These are phyloP conservation scores for Cyaniris semiargus DNA, from an alignment of 2,888 invertebrate species.

Conservation along the genomic window DNA sequence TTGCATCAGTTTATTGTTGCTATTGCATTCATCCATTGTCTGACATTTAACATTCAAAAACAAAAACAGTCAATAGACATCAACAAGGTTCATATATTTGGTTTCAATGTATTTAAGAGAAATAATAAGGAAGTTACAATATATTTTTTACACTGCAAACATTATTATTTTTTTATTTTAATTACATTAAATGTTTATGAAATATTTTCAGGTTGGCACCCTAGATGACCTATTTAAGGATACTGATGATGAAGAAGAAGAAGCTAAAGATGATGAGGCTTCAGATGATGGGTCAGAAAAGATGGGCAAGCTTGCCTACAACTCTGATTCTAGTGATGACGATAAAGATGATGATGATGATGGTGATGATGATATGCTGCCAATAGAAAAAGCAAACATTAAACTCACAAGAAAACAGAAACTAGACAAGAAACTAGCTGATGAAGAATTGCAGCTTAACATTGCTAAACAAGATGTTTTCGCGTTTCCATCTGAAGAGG, in stretches of 20 bases:
- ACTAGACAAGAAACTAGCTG: constrained; percentile 85
- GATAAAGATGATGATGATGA: constrained; percentile 60
- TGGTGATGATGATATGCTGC: constrained; percentile 85
- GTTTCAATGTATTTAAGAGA: background rate
- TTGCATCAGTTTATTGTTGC: no score
- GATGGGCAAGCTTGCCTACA: constrained; percentile 59
- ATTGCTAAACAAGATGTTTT: constrained; percentile 88
- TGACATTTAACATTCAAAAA: background rate
- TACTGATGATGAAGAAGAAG: constrained; percentile 67
- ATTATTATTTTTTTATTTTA: no score
- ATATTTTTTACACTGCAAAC: no score
- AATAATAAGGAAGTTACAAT: no score
- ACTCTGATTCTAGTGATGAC: constrained; percentile 60
- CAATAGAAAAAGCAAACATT: constrained; percentile 91
- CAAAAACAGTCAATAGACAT: background rate
- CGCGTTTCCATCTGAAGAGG: constrained; percentile 88
- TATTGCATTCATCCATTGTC: no score
- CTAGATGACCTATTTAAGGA: constrained; percentile 78
- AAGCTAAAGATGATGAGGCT: constrained; percentile 61
- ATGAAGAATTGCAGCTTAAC: constrained; percentile 91
- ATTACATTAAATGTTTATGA: background rate
- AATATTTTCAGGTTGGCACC: constrained; percentile 62
- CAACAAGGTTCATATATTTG: background rate
- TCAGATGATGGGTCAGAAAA: constrained; percentile 46
- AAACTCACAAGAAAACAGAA: constrained; percentile 87